A percentile compares a stretch with the other conserved stretches of the same genome.
phyloP scores from a whole-genome alignment of 2,797 vertebrate species.

The Eulemur coronatus region DNA sequence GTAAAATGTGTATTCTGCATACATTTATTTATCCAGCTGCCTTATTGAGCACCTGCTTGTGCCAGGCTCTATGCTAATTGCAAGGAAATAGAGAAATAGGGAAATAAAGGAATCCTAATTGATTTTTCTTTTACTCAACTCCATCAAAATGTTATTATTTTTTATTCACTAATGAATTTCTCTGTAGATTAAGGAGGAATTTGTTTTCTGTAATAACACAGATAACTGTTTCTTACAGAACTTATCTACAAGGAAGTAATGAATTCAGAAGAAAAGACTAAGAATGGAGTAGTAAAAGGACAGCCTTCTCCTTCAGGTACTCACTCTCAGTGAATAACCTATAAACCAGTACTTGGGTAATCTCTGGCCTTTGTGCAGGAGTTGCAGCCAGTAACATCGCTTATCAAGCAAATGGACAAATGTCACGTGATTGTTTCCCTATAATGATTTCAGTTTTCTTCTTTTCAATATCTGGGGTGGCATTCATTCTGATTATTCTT shows the following conservation, averaged over 20 bases:
- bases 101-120: neutral
- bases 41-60: neutral
- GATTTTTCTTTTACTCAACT: neutral
- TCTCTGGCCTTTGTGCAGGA: neutral
- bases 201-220: neutral
- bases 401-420: neutral
- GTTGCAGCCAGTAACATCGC: neutral
- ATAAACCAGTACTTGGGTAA: neutral
- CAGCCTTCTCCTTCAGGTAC: constrained; percentile 99
- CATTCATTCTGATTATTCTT: constrained; percentile 13
- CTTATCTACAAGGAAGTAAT: constrained; percentile 99
- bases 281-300: constrained; percentile 99
- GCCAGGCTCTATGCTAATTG: neutral
- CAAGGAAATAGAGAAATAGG: neutral
- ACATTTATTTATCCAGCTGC: neutral
- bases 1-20: neutral
- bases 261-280: constrained; percentile 99
- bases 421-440: neutral
- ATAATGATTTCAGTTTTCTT: neutral
- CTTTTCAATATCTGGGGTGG: neutral
- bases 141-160: neutral
- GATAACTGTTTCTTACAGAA: constrained; percentile 87
- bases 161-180: neutral
- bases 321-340: constrained; percentile 85
- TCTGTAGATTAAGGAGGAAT: neutral